Evolutionary conservation across 1,140 invertebrate genomes (phyloP), one percentile per base, ranked within the genome.

Genomic region (Caenorhabditis latens): DNA sequence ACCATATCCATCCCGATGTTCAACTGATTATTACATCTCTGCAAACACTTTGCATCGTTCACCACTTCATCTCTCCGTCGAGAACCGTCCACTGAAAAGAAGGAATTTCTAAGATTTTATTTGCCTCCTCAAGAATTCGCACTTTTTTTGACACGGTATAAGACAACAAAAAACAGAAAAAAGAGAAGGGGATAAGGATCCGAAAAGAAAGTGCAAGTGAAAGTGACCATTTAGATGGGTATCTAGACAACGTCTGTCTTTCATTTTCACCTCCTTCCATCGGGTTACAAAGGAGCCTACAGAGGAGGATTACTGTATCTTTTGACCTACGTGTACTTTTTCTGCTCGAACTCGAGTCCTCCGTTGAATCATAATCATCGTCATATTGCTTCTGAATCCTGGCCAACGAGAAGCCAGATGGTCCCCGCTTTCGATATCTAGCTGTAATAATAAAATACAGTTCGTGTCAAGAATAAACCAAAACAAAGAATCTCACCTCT

Each of bases 1-100:
- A 92, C 91, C 91, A 92, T 92, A 83, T 92, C 91, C 90, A 85
- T 82, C 88, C 55, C 90, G 42, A 85, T 85, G 42, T 84, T 87
- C 42, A 92, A 84, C 24, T 89, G 79, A 50, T 92, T 90, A 86
- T 92, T 92, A 79, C 91, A 92, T 82, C 84, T 84, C 67, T 88
- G 61, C 61, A 92, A 92, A 89, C 91, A 92, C 50, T 88, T 86
- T 21, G 58, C 86, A 88, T 92, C 91, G 48, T 90, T 89, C 50
- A 88, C 79, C 16, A 85, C 85, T n/a, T 88, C 82, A 63, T 89
- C 87, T 19, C 87, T 50, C 9, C 84, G 50, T 24, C 87, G 63
- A n/a, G 84, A 55, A 19, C 83, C 83, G 40, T 88, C 87, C 9
- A 43, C 83, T 87, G 67, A 40, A 84, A 84, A n/a, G 16, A 24